phyloP scores from a whole-genome alignment of 37 sponge, comb jelly and placozoan species.

The Geodia barretti region DNA sequence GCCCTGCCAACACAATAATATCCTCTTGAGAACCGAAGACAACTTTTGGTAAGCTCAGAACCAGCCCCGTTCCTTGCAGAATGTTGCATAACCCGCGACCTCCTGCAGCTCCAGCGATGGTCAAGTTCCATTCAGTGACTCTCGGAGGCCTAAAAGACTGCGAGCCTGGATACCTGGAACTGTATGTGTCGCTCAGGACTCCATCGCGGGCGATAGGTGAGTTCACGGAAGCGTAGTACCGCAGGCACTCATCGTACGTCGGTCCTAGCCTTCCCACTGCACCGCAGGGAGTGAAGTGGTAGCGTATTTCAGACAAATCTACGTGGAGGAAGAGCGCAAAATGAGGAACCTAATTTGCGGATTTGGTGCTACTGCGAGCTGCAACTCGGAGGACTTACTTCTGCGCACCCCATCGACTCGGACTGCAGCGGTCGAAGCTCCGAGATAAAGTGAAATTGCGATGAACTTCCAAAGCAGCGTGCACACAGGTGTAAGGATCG shows the following conservation, averaged over 20 bases:
- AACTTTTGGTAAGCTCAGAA: background rate
- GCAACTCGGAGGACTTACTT: too few relatives aligned
- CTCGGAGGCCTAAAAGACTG: conserved; percentile 53
- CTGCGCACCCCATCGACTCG: too few relatives aligned
- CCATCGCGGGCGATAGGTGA: conserved; percentile 25
- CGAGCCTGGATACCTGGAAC: conserved; percentile 9
- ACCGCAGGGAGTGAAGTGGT: conserved; percentile 55
- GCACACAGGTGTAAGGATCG: too few relatives aligned
- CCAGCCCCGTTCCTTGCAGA: conserved; percentile 12
- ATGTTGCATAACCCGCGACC: conserved; percentile 56
- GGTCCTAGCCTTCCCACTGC: conserved; percentile 32
- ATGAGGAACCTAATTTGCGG: too few relatives aligned
- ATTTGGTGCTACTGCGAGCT: too few relatives aligned
- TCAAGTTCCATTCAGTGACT: conserved; percentile 39
- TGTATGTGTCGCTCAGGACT: background rate
- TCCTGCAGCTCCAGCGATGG: conserved; percentile 65
- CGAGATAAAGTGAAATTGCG: too few relatives aligned
- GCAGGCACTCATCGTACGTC: conserved; percentile 1
- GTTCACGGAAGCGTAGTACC: conserved; percentile 3
- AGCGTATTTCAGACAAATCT: conserved; percentile 42
- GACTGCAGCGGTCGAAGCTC: too few relatives aligned
- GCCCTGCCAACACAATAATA: conserved; percentile 44
- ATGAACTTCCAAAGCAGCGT: too few relatives aligned
- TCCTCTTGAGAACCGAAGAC: conserved; percentile 6
- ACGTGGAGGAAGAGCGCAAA: too few relatives aligned